Base-by-base conservation (phyloP, 2,797 vertebrate species). In the Phoxinus dragarum region DNA sequence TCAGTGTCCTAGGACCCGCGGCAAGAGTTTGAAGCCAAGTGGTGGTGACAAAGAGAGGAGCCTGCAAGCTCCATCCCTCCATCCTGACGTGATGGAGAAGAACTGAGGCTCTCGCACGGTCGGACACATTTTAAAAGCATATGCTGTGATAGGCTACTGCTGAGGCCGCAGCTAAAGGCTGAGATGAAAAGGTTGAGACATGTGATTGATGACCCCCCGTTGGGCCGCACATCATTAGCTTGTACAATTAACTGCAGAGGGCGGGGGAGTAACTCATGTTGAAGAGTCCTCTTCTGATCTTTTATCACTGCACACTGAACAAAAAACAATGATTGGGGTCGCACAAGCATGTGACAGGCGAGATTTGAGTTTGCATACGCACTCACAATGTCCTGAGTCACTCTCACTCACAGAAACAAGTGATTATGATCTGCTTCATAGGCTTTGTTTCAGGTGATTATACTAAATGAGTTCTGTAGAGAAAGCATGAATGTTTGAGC, bases 231-330 rank as follows among this genome's bases (percentile, higher is more conserved):
- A 64, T 80, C 82, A 81, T 86, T 84, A 82, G 64, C 82, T 67
- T 31, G 17, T 74, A 66, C 76, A 86, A 85, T 78, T 89, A 85
- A 87, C 84, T 87, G 17, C 71, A 69, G 66, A 59, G 73, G 72
- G 67, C 14, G 72, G 59, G 72, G 16, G 66, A 42, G 80, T 72
- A 86, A 74, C 79, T 88, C 68, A 77, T 73, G 61, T 82, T 84
- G 85, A 94, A 93, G 93, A 90, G 90, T 91, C 92, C 91, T 93
- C 91, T 90, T 90, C 86, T 93, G 93, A 94, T 94, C 93, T 93
- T 92, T 94, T 94, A 93, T 93, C 87, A 87, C 90, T 38, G 42
- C 90, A 91, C 89, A 85, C 92, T 38, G 93, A 93, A 92, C 92
- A 94, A 94, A 93, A 93, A 93, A 91, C 88, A 84, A 89, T 89